Percentiles rank a stretch among this genome's conserved stretches.
Conservation (phyloP, 2,113 vertebrate species). For the Willisornis vidua region DNA sequence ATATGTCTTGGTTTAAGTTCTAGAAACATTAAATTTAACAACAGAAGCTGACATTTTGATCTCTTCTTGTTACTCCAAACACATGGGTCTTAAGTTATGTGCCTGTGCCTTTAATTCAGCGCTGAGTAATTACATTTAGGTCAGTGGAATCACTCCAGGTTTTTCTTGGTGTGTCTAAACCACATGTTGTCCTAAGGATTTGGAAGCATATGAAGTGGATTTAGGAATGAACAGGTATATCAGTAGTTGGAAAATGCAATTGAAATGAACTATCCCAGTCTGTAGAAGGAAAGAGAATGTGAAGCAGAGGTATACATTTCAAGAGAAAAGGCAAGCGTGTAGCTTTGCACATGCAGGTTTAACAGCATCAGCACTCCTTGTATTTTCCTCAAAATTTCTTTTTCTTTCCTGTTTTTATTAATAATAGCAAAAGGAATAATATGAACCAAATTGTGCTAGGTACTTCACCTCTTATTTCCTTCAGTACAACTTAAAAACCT, state of each 20-base stretch:
- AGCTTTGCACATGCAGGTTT: not conserved
- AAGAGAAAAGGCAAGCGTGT: not conserved
- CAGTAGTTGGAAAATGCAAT: not conserved
- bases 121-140: not conserved
- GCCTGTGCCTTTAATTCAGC: conserved; percentile 12
- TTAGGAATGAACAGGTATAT: not conserved
- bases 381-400: not conserved
- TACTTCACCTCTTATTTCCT: not conserved
- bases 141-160: not conserved
- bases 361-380: not conserved
- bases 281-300: not conserved
- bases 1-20: not conserved
- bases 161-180: conserved; percentile 2
- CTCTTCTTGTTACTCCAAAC: not conserved
- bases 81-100: not conserved
- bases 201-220: conserved; percentile 1
- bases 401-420: not conserved
- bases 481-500: not conserved
- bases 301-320: not conserved
- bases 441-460: not conserved
- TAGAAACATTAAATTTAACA: not conserved
- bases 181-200: not conserved
- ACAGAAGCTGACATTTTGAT: not conserved
- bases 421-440: not conserved
- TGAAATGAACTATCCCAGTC: not conserved